Evolutionary conservation across 1,140 invertebrate genomes (phyloP).

Genomic region (Potamilus streckersoni): DNA sequence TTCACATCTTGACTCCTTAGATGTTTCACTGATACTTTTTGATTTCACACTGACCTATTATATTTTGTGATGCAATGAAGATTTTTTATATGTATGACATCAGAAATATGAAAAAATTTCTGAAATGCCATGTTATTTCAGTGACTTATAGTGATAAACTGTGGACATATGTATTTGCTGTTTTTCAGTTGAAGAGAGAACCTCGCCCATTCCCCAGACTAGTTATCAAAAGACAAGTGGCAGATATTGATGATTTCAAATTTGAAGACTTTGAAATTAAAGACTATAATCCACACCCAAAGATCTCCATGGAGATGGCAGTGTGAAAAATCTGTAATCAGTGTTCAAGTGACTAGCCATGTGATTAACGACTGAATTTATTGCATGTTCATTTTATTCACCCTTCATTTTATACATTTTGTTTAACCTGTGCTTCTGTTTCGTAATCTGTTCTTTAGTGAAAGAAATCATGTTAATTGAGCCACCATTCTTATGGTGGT

Average conservation of each 20-base stretch:
- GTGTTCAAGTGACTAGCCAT: too few species aligned
- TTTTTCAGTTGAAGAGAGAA: conserved; percentile 75
- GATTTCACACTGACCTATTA: background rate
- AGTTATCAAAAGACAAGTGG: conserved; percentile 78
- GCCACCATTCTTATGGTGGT: too few species aligned
- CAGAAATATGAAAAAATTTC: background rate
- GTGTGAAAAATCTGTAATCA: conserved; percentile 73
- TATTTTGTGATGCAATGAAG: background rate
- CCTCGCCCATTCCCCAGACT: conserved; percentile 89
- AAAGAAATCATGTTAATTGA: too few species aligned
- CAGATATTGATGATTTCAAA: conserved; percentile 90
- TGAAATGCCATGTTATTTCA: background rate
- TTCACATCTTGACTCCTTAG: background rate
- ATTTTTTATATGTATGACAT: background rate
- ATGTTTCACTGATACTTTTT: background rate
- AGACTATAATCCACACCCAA: conserved; percentile 90
- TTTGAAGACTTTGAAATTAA: conserved; percentile 89
- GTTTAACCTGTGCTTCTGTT: too few species aligned
- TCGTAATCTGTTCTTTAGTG: too few species aligned
- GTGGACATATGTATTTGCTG: conserved; percentile 16
- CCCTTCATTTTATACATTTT: too few species aligned
- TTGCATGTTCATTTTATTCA: too few species aligned
- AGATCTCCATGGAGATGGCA: conserved; percentile 97
- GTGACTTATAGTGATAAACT: conserved; percentile 71
- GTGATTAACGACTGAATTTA: too few species aligned